phyloP scores from a whole-genome alignment of 2,888 invertebrate species.

The Julus scandinavius region DNA sequence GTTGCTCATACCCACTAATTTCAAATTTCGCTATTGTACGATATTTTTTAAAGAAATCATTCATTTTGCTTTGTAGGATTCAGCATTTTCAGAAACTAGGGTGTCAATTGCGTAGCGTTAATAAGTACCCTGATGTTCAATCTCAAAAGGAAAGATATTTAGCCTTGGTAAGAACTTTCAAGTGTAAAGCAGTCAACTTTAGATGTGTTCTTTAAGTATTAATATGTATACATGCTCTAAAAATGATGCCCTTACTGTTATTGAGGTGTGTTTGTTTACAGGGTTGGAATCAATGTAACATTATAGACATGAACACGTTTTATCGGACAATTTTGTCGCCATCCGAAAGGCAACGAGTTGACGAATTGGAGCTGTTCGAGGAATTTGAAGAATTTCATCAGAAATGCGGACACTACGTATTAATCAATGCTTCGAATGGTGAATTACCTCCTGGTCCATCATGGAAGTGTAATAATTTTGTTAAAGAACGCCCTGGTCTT shows the following conservation, averaged over 20 bases:
- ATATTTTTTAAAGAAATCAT: too few relatives aligned
- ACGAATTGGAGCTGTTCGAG: constrained; percentile 68
- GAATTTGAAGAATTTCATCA: constrained; percentile 69
- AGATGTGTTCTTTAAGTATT: neutral
- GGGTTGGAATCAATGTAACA: constrained; percentile 64
- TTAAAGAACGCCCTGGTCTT: neutral
- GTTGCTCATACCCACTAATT: neutral
- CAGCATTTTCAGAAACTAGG: constrained; percentile 66
- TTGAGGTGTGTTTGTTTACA: constrained; percentile 57
- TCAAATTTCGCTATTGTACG: neutral
- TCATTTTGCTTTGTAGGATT: constrained; percentile 52
- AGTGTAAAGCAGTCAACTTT: constrained; percentile 18
- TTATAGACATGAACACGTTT: constrained; percentile 66
- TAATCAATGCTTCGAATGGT: constrained; percentile 63
- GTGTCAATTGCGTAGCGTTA: constrained; percentile 66
- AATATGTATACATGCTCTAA: neutral
- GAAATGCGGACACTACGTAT: constrained; percentile 68
- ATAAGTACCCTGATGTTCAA: constrained; percentile 63
- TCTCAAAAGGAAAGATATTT: constrained; percentile 65
- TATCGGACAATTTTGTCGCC: constrained; percentile 61
- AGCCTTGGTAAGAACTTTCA: constrained; percentile 62
- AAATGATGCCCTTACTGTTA: neutral
- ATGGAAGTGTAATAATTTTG: neutral
- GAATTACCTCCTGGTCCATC: neutral
- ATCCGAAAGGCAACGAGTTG: constrained; percentile 63